Evolutionary conservation across 2,797 vertebrate species (phyloP).

Genomic region (Euthynnus affinis): DNA sequence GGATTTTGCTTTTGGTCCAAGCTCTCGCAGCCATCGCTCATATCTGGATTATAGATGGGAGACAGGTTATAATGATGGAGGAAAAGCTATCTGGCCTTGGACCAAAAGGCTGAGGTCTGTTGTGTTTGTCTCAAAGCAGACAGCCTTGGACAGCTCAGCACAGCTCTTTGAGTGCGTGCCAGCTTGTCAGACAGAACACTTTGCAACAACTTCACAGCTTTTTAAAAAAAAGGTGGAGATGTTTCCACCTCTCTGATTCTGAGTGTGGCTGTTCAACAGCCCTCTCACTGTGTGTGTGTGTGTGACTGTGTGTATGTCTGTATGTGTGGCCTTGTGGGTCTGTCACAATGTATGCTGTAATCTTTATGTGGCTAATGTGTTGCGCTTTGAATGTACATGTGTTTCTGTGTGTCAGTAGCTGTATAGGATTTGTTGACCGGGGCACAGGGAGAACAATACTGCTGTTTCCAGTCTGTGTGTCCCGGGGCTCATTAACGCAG

Average conservation of each 20-base stretch:
- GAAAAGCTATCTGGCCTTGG: conserved; percentile 49
- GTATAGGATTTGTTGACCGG: conserved; percentile 69
- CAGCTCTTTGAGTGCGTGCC: conserved; percentile 52
- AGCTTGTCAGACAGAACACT: conserved; percentile 46
- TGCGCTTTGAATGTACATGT: conserved; percentile 44
- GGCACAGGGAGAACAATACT: conserved; percentile 78
- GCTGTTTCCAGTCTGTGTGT: conserved; percentile 81
- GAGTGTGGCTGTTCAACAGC: conserved; percentile 2
- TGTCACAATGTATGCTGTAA: conserved; percentile 33
- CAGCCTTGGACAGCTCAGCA: conserved; percentile 45
- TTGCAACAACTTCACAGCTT: conserved; percentile 56
- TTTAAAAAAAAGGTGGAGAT: conserved; percentile 51
- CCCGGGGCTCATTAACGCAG: conserved; percentile 82
- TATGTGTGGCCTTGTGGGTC: conserved; percentile 23
- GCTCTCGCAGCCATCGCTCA: conserved; percentile 52
- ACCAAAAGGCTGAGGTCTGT: conserved; percentile 58
- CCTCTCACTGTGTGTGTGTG: conserved; percentile 8
- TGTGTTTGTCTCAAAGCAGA: conserved; percentile 63
- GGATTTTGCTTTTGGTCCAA: conserved; percentile 50
- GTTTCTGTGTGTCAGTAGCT: conserved; percentile 61
- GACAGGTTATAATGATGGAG: conserved; percentile 68
- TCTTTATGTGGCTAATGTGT: conserved; percentile 33
- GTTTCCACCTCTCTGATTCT: conserved; percentile 33
- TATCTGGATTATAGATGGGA: conserved; percentile 66
- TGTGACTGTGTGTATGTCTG: conserved; percentile 19